Evolutionary conservation across 2,888 invertebrate species (phyloP), one percentile per base, ranked within the genome.

Genomic region (Lottia scabra): DNA sequence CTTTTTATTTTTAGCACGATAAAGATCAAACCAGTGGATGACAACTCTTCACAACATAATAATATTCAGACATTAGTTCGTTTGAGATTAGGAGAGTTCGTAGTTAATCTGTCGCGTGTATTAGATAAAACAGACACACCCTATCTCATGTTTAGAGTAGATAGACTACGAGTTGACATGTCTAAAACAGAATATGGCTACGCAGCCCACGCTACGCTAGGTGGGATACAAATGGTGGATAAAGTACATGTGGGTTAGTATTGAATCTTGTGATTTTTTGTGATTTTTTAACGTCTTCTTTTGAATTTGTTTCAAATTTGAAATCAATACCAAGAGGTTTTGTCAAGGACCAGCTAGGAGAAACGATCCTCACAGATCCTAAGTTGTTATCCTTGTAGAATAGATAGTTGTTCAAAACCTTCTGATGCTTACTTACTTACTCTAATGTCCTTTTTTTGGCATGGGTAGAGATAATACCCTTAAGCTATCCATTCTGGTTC

Each of bases 1-100:
- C 10, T 23, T 66, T 45, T 65, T 68, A 19, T 30, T 73, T 71
- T 2, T 76, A 87, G 94, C 74, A 93, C 92, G 10, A 93, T 95
- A 0, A 94, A 95, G 88, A 91, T 95, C 56, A 94, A 95, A 1
- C 94, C 95, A 1, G 93, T 95, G 78, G 95, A 95, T 80, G 95
- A 95, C 85, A 95, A 94, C 85, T 93, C 94, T 44, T 95, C 95
- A 0, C 93, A 94, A 0, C 93, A 92, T 85, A 95, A 95, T 89
- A 93, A 92, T 67, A 94, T 95, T 71, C 92, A 92, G 68, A 91
- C 93, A 48, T 90, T 95, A 71, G 90, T 94, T 68, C 91, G 95
- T 83, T 93, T 95, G 78, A 92, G 93, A 30, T 91, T 95, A 19
- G 94, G 94, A 90, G 93, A 94, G 90, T 80, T 85, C 77, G 93